Percentiles rank a stretch among this genome's conserved stretches.
Conservation (phyloP, 2,888 invertebrate species). For the Taenaris catops region DNA sequence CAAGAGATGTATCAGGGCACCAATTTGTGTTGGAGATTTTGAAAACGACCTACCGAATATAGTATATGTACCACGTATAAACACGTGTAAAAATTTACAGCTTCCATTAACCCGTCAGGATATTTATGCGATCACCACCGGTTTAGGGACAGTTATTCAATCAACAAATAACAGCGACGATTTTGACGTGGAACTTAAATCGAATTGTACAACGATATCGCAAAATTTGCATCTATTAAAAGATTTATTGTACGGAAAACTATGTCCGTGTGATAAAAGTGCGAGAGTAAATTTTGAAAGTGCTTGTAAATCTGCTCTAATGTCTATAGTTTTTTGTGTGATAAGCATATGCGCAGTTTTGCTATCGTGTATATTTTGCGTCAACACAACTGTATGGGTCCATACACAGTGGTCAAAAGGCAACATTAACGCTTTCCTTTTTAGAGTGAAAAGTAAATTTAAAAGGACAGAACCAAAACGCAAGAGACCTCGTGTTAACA, state of each 20-base stretch:
- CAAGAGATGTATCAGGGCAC: constrained; percentile 38
- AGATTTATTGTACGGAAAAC: constrained; percentile 47
- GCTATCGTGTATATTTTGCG: constrained; percentile 34
- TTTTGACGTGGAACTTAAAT: constrained; percentile 33
- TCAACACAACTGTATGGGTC: constrained; percentile 32
- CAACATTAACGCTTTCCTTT: constrained; percentile 25
- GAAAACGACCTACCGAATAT: constrained; percentile 41
- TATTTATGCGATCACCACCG: constrained; percentile 48
- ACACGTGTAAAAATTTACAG: constrained; percentile 50
- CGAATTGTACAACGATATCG: constrained; percentile 57
- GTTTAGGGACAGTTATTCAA: constrained; percentile 38
- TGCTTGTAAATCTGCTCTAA: constrained; percentile 37
- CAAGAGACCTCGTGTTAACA: constrained; percentile 15
- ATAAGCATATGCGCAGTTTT: constrained; percentile 34
- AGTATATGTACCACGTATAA: constrained; percentile 43
- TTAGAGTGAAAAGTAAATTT: constrained; percentile 24
- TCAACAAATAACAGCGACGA: constrained; percentile 17
- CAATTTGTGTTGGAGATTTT: constrained; percentile 35
- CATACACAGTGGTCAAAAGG: constrained; percentile 32
- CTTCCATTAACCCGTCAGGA: constrained; percentile 41
- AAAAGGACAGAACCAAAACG: constrained; percentile 15
- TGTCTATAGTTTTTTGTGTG: constrained; percentile 38
- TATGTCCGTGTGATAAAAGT: constrained; percentile 32
- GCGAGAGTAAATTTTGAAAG: constrained; percentile 34
- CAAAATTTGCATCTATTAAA: constrained; percentile 47